phyloP scores from a whole-genome alignment of 2,888 invertebrate genomes.

The Agrilus biguttatus region DNA sequence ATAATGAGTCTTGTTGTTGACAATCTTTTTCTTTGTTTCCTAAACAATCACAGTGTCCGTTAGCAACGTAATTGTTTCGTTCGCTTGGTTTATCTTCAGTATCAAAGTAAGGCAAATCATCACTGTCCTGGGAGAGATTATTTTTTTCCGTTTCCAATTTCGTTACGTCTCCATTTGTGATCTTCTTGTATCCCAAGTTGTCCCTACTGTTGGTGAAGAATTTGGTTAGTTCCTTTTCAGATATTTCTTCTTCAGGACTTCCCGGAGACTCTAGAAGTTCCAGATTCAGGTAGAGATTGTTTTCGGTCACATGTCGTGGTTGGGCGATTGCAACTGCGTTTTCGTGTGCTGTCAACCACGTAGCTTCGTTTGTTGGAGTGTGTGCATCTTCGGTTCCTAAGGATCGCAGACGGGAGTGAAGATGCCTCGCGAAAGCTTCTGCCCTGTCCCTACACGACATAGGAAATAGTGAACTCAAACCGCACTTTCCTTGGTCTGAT shows the following conservation, averaged over 20 bases:
- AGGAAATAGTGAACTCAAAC: slow-evolving; percentile 53
- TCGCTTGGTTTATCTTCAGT: slow-evolving; percentile 11
- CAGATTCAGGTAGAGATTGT: slow-evolving; percentile 50
- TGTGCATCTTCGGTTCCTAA: slow-evolving; percentile 42
- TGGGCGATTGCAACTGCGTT: slow-evolving; percentile 30
- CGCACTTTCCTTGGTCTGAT: slow-evolving; percentile 43
- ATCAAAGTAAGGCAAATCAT: slow-evolving; percentile 37
- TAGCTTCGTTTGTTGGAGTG: slow-evolving; percentile 22
- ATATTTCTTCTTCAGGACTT: slow-evolving; percentile 46
- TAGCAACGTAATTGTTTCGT: slow-evolving; percentile 16
- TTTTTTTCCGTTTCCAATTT: slow-evolving; percentile 2
- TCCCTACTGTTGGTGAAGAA: slow-evolving; percentile 26
- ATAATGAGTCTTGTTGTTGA: too few species aligned
- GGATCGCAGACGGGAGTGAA: slow-evolving; percentile 59
- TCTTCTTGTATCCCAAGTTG: slow-evolving; percentile 26
- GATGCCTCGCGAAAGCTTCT: slow-evolving; percentile 64
- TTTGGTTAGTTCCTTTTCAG: slow-evolving; percentile 18
- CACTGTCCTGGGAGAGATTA: slow-evolving; percentile 26
- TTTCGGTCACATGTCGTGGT: slow-evolving; percentile 31
- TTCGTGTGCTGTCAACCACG: slow-evolving; percentile 27
- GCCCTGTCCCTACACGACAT: slow-evolving; percentile 70
- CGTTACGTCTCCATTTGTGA: slow-evolving; percentile 15
- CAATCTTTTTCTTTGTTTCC: too few species aligned
- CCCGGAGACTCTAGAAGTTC: slow-evolving; percentile 52
- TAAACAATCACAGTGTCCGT: not conserved